Base-by-base conservation (phyloP, 2,797 vertebrate genomes). In the Champsocephalus esox region DNA sequence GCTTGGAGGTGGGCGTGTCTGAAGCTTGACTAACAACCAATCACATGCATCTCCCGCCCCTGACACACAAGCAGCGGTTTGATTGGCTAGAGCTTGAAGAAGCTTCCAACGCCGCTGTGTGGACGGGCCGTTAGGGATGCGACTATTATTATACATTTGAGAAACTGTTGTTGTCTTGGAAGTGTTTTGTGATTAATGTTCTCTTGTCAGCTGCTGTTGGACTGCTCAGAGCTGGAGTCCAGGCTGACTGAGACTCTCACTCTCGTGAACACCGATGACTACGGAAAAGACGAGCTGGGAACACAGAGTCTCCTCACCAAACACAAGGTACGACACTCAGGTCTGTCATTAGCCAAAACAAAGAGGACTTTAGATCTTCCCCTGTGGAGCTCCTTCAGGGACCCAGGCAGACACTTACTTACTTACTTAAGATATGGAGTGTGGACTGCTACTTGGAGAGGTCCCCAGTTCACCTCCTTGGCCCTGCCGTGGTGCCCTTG, bases 221-320 rank as follows among this genome's bases (percentile, higher is more conserved):
- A 96, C 74, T 93, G 92, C 64, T 94, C 95, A 1, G 96, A 97
- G 80, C 89, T 98, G 80, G 96, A 97, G 85, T 89, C 83, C 83
- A 94, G 94, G 86, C 82, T 96, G 77, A 88, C 84, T 1, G 96
- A 97, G 88, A 95, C 92, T 17, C 75, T 91, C 57, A 85, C 82
- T 1, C 77, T 96, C 86, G 91, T 94, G 52, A 94, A 87, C 55
- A 93, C 89, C 3, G 95, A 95, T 1, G 96, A 97, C 74, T 96
- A 89, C 0, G 97, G 97, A 48, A 95, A 94, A 77, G 94, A 96
- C 0, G 88, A 95, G 79, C 86, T 88, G 50, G 89, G 94, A 64
- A 97, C 96, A 0, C 68, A 87, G 75, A 94, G 91, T 61, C 94
- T 97, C 71, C 59, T 97, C 51, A 94, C 93, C 78, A 97, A 96